These are phyloP conservation scores for Drosophila nigricruria DNA, from an alignment of 2,888 invertebrate species.

Conservation along the genomic window DNA sequence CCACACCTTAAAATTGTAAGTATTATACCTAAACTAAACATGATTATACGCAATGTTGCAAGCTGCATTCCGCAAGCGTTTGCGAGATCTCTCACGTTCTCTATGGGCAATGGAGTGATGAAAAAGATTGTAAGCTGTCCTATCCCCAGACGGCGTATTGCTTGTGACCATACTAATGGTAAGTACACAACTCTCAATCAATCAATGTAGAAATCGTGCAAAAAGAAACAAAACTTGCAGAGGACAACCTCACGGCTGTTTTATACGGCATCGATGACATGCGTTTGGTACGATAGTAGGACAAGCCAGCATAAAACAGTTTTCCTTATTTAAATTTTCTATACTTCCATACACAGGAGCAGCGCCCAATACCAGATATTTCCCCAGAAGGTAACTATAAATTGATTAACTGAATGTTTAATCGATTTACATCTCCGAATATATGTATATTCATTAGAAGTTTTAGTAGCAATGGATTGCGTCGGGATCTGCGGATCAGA, in stretches of 20 bases:
- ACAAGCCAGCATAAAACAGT: background rate
- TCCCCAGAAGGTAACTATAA: constrained; percentile 87
- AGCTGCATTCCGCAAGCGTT: background rate
- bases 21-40: background rate
- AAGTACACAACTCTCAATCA: no score
- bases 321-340: no score
- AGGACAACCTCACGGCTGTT: constrained; percentile 91
- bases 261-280: constrained; percentile 91
- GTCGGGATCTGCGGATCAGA: constrained; percentile 99
- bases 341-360: constrained; percentile 88
- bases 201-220: no score
- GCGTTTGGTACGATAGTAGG: constrained; percentile 90
- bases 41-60: background rate
- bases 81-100: background rate
- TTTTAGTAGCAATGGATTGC: constrained; percentile 92
- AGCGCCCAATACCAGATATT: constrained; percentile 92
- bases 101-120: background rate
- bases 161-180: background rate
- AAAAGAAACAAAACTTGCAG: constrained; percentile 65
- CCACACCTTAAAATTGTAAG: background rate
- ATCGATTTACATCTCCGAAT: background rate
- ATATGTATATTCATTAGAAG: constrained; percentile 67
- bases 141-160: no score
- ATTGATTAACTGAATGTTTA: background rate
- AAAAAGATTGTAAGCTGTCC: background rate